Percentiles rank a stretch among this genome's conserved stretches.
Conservation (phyloP, 2,888 invertebrate species). For the Acutogordius australiensis region DNA sequence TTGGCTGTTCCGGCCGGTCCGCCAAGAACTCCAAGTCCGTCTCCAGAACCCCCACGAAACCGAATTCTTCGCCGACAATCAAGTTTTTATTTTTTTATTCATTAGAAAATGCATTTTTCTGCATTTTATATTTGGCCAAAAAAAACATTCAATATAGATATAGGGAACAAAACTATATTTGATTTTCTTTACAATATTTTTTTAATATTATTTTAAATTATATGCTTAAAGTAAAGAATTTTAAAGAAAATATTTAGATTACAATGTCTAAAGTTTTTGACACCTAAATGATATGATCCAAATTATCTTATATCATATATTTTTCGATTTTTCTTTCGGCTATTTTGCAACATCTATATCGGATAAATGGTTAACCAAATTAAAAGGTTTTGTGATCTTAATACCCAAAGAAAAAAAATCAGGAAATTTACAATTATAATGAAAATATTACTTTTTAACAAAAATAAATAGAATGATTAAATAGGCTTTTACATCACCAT, state of each 20-base stretch:
- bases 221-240: not conserved
- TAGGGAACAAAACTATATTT: no score
- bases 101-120: no score
- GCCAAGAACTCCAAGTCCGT: not conserved
- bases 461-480: no score
- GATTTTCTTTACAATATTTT: not conserved
- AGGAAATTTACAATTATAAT: no score
- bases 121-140: no score
- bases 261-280: not conserved
- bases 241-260: not conserved
- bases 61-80: not conserved
- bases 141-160: no score
- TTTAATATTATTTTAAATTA: not conserved
- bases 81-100: not conserved
- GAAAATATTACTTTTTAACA: no score
- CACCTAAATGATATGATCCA: no score
- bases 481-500: no score
- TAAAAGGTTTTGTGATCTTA: no score
- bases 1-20: not conserved
- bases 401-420: no score
- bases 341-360: not conserved
- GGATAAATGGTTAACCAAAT: no score
- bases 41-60: slow-evolving; percentile 8
- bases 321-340: not conserved
- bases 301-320: not conserved